phyloP scores from a whole-genome alignment of 1,140 invertebrate species.

The Philopotamus ludificatus region DNA sequence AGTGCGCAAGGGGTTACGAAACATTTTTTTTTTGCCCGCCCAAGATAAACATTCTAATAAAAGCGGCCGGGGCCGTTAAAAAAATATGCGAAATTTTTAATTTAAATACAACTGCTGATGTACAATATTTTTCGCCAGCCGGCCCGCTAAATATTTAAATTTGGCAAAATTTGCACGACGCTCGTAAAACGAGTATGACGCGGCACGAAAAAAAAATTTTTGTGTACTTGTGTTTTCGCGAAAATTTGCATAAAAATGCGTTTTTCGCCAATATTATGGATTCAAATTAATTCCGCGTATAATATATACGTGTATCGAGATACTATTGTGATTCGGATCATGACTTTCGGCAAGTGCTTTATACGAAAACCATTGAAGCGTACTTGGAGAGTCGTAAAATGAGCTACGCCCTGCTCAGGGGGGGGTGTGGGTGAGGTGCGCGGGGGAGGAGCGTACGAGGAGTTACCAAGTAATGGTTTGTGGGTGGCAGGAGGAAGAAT shows the following conservation, averaged over 20 bases:
- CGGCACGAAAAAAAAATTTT: background rate
- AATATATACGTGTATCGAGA: background rate
- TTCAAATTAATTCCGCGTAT: too few species aligned
- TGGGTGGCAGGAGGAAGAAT: conserved; percentile 13
- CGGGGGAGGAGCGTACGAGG: conserved; percentile 5
- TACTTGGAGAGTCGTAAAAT: conserved; percentile 36
- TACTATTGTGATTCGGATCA: background rate
- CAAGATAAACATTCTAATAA: too few species aligned
- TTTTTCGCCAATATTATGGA: too few species aligned
- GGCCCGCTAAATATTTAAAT: conserved; percentile 8
- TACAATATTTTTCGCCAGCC: too few species aligned
- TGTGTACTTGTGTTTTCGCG: background rate
- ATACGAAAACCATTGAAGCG: conserved; percentile 34
- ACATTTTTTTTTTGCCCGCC: too few species aligned
- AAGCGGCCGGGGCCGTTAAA: too few species aligned
- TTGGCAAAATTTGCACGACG: conserved; percentile 1
- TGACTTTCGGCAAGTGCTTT: conserved; percentile 13
- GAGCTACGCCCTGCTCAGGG: conserved; percentile 10
- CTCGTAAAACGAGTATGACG: background rate
- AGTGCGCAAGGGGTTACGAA: too few species aligned
- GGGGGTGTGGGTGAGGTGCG: conserved; percentile 5
- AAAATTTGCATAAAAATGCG: conserved; percentile 6
- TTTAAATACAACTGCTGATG: too few species aligned
- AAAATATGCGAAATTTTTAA: too few species aligned
- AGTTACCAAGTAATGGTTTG: conserved; percentile 17